Conservation (phyloP, 2,113 vertebrate genomes). For the Ptilonorhynchus violaceus region DNA sequence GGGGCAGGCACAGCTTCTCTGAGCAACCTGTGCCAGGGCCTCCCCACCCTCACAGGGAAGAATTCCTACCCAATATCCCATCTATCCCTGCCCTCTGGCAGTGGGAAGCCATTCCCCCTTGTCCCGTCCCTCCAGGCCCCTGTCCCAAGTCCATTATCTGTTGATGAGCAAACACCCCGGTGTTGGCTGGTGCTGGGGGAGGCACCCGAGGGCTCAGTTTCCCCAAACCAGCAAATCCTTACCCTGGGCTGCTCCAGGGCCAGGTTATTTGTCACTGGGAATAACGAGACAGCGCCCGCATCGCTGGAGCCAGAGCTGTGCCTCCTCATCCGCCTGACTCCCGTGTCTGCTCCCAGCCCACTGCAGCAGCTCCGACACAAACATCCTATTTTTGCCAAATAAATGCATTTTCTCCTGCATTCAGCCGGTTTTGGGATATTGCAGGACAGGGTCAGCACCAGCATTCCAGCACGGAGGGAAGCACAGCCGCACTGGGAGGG, state of each 20-base stretch:
- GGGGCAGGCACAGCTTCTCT: neutral
- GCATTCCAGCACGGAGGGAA: too few relatives aligned
- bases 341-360: neutral
- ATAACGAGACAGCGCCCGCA: accelerated
- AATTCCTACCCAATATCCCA: neutral
- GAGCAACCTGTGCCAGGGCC: neutral
- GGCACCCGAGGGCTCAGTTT: neutral
- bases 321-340: neutral
- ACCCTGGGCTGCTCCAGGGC: neutral
- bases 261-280: accelerated
- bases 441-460: neutral
- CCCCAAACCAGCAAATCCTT: accelerated
- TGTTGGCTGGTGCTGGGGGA: accelerated
- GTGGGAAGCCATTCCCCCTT: neutral
- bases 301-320: neutral
- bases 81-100: neutral
- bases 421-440: neutral
- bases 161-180: accelerated
- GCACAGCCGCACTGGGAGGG: neutral
- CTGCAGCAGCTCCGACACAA: neutral
- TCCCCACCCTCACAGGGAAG: neutral
- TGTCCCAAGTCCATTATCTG: neutral
- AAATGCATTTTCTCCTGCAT: neutral
- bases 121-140: neutral
- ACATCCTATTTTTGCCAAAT: neutral